phyloP scores from a whole-genome alignment of 2,113 vertebrate genomes.

The Egretta garzetta region DNA sequence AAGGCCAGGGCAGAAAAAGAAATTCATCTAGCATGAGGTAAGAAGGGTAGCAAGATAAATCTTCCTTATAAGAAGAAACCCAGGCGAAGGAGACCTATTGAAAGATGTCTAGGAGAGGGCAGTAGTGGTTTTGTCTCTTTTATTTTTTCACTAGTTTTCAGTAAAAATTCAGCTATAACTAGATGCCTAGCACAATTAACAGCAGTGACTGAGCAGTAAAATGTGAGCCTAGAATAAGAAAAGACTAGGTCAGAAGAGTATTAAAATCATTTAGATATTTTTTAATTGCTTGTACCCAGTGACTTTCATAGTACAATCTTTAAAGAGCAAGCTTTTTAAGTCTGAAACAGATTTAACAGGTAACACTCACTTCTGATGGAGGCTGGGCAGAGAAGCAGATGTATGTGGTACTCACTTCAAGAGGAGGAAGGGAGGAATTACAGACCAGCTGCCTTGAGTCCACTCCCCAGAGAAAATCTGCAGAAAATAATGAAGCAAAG shows the following conservation, averaged over 20 bases:
- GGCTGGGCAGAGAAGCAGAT: not conserved
- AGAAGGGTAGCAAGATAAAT: not conserved
- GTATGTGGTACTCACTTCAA: not conserved
- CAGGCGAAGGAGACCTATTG: not conserved
- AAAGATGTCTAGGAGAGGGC: not conserved
- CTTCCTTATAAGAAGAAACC: not conserved
- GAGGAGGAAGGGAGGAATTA: not conserved
- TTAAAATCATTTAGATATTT: not conserved
- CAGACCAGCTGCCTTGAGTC: not conserved
- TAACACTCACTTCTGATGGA: not conserved
- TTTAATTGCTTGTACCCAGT: not conserved
- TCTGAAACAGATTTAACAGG: not conserved
- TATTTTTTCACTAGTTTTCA: not conserved
- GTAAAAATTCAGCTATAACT: not conserved
- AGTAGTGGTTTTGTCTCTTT: not conserved
- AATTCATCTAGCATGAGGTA: not conserved
- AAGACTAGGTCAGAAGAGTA: not conserved
- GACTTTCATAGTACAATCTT: not conserved
- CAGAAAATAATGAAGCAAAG: not conserved
- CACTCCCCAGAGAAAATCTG: not conserved
- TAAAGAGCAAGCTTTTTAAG: not conserved
- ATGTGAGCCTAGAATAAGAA: not conserved
- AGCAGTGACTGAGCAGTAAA: not conserved
- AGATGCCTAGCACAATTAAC: not conserved
- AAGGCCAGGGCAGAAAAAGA: not conserved